Evolutionary conservation across 2,797 vertebrate species (phyloP), one percentile per base, ranked within the genome.

Genomic region (Antrozous pallidus): DNA sequence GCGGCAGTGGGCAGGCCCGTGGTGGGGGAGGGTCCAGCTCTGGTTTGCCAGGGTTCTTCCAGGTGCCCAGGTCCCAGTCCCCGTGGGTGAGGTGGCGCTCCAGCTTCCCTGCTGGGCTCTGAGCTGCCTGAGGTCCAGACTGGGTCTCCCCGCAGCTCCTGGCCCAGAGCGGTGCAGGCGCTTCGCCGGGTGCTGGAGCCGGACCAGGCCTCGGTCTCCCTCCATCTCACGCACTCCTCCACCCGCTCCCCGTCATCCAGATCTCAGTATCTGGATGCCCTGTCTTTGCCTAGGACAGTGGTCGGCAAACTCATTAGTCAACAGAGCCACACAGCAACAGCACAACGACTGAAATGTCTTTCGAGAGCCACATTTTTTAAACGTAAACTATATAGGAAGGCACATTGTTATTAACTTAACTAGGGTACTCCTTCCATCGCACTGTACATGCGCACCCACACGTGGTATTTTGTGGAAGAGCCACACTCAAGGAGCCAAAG

Each of bases 141-240:
- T 0, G 8, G 24, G 38, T 74, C 26, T 75, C 20, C n/a, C n/a
- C n/a, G n/a, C n/a, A n/a, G 24, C 49, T 33, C 36, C 86, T 20
- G 5, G 36, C 2, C 51, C 38, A 17, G n/a, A 36, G 28, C 71
- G 5, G 20, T 3, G 61, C 38, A 17, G 8, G 11, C 2, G 3
- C 26, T 58, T 51, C 10, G 63, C 20, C 0, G 2, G 0, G 4
- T 5, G 6, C 6, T 5, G 11, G 0, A 36, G 65, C 2, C 12
- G 12, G 10, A 20, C 22, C 13, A 2, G 26, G 4, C 67, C 73
- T 17, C 0, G 22, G 45, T 4, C 49, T 31, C 28, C 74, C 22
- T 94, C 42, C 31, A 1, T 6, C 18, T 31, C 22, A 3, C 63
- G 31, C 24, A 10, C 8, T 74, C 12, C 0, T 0, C 73, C 38